Evolutionary conservation across 2,113 vertebrate genomes (phyloP).

Genomic region (Zosterops pallidus): DNA sequence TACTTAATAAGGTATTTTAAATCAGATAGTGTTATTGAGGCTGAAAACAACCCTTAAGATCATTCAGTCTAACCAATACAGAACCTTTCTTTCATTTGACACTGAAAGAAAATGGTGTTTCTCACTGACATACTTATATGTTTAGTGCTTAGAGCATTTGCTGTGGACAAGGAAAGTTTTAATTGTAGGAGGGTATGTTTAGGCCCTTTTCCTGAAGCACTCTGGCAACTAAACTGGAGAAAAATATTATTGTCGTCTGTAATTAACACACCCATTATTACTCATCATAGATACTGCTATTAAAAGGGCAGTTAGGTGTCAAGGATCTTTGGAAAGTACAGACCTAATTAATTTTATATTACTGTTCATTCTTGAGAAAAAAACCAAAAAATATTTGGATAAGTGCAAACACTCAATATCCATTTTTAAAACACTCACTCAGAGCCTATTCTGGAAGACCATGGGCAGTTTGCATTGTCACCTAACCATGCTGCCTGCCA

Average conservation of each 20-base stretch:
- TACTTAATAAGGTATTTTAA: background rate
- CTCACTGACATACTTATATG: background rate
- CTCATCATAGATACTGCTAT: background rate
- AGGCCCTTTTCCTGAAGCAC: rapidly evolving
- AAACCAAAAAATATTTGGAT: background rate
- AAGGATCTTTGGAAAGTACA: background rate
- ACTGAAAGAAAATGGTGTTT: background rate
- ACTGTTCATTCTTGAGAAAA: background rate
- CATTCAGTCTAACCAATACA: rapidly evolving
- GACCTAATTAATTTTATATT: background rate
- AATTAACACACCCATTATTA: background rate
- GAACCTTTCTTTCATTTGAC: background rate
- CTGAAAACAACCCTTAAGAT: background rate
- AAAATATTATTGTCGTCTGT: background rate
- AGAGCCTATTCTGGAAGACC: background rate
- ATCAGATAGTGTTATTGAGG: background rate
- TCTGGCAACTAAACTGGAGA: background rate
- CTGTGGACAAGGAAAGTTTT: background rate
- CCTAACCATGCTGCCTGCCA: background rate
- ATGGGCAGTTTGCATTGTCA: background rate
- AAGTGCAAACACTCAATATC: background rate
- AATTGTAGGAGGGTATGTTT: background rate
- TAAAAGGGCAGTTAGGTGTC: background rate
- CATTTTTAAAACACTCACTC: background rate
- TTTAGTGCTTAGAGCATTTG: background rate